Conservation (phyloP, 2,113 vertebrate genomes). For the Pygoscelis adeliae region DNA sequence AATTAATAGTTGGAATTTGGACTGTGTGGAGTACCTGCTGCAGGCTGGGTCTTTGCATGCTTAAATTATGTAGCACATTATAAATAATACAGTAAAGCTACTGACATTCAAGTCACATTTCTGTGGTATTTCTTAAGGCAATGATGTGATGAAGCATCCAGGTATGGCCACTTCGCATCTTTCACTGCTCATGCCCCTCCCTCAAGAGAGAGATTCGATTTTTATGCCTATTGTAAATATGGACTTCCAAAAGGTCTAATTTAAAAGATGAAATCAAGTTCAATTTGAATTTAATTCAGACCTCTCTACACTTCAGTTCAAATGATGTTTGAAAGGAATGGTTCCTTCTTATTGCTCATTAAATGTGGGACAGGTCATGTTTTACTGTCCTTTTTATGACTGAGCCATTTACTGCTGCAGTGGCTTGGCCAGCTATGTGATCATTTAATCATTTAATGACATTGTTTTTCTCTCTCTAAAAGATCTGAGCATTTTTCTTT, state of each 20-base stretch:
- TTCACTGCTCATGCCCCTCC: neutral
- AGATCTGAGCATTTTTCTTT: slow-evolving; percentile 1
- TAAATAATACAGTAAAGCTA: slow-evolving; percentile 42
- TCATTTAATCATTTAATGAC: slow-evolving; percentile 39
- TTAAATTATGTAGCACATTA: neutral
- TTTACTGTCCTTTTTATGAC: slow-evolving; percentile 60
- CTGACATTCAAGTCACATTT: slow-evolving; percentile 36
- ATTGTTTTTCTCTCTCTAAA: slow-evolving; percentile 34
- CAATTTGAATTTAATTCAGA: slow-evolving; percentile 50
- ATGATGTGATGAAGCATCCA: neutral
- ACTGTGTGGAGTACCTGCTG: neutral
- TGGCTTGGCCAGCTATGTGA: neutral
- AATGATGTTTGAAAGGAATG: slow-evolving; percentile 40
- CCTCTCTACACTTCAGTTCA: slow-evolving; percentile 19
- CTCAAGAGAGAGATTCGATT: neutral
- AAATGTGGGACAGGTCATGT: slow-evolving; percentile 37
- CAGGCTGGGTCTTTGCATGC: neutral
- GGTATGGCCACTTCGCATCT: neutral
- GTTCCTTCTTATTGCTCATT: slow-evolving; percentile 48
- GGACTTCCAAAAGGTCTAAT: slow-evolving; percentile 14
- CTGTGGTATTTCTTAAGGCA: slow-evolving; percentile 26
- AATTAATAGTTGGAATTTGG: neutral
- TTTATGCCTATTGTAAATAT: slow-evolving; percentile 1
- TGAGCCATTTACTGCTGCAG: neutral
- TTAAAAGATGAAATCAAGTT: slow-evolving; percentile 45